Conservation (phyloP, 2,888 invertebrate genomes). For the Noctua comes region DNA sequence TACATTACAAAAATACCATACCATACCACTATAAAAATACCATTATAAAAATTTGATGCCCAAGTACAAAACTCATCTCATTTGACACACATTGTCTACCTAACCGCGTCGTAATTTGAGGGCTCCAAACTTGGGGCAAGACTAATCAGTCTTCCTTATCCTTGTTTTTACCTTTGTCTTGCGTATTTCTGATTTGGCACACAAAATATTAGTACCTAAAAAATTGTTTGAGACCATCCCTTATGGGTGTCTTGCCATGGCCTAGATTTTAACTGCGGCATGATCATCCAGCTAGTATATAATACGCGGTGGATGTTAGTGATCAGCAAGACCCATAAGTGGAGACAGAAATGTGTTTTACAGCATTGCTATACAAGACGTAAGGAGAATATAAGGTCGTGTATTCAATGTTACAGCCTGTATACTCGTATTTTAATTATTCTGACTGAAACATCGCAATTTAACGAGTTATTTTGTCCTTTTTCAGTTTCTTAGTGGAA, state of each 20-base stretch:
- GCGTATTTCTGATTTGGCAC: no score
- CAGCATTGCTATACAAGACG: not conserved
- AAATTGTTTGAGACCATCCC: not conserved
- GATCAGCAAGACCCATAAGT: not conserved
- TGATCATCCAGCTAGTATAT: no score
- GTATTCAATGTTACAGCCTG: not conserved
- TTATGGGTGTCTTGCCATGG: no score
- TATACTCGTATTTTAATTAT: not conserved
- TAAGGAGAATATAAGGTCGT: not conserved
- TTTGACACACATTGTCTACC: not conserved
- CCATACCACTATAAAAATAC: no score
- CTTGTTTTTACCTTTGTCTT: not conserved
- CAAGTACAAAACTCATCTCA: not conserved
- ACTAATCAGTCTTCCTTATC: not conserved
- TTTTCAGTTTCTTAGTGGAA: slow-evolving; percentile 79
- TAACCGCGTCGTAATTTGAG: not conserved
- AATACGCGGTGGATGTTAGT: no score
- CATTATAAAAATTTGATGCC: not conserved
- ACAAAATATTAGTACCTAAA: not conserved
- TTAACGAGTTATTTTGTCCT: not conserved
- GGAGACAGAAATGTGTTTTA: not conserved
- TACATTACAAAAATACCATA: no score
- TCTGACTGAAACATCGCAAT: not conserved
- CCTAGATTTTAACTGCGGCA: no score
- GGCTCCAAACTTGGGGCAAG: not conserved